Conservation (phyloP, 2,888 invertebrate genomes). For the Scaptomyza tumidula region DNA sequence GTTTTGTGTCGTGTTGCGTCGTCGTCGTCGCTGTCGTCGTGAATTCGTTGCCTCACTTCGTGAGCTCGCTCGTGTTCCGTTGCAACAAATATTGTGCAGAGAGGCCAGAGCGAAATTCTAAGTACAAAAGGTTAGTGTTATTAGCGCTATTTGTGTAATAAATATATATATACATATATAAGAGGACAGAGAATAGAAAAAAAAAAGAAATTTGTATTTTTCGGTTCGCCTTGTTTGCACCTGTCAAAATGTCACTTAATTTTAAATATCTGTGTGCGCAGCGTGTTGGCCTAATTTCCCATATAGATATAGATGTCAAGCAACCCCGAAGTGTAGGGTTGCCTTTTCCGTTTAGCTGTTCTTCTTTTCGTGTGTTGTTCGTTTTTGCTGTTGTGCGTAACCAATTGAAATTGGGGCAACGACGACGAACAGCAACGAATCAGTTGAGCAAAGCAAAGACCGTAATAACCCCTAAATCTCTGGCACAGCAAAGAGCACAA, state of each 20-base stretch:
- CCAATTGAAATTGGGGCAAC: conserved; percentile 79
- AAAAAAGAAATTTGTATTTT: conserved; percentile 14
- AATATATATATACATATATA: neutral
- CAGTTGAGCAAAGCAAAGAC: conserved; percentile 77
- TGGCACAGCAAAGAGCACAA: conserved; percentile 31
- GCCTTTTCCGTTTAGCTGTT: conserved; percentile 16
- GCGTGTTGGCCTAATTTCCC: conserved; percentile 69
- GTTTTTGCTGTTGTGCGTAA: conserved; percentile 64
- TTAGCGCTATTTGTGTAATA: conserved; percentile 33
- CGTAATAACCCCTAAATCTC: conserved; percentile 76
- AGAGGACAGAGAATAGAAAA: neutral
- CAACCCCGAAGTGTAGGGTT: conserved; percentile 68
- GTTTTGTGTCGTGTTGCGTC: conserved; percentile 44
- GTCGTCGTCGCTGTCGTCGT: conserved; percentile 35
- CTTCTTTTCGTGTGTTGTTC: neutral
- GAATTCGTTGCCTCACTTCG: conserved; percentile 52
- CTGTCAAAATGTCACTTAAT: conserved; percentile 62
- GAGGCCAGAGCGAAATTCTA: conserved; percentile 48
- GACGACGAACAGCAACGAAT: conserved; percentile 50
- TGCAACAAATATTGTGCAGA: conserved; percentile 49
- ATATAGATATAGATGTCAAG: conserved; percentile 34
- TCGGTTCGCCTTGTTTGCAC: conserved; percentile 48
- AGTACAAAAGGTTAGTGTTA: conserved; percentile 62
- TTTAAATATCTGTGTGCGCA: conserved; percentile 44
- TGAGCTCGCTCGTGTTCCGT: conserved; percentile 44